These are phyloP conservation scores for Oncorhynchus gorbuscha DNA, from an alignment of 2,113 vertebrate species.

Conservation along the genomic window DNA sequence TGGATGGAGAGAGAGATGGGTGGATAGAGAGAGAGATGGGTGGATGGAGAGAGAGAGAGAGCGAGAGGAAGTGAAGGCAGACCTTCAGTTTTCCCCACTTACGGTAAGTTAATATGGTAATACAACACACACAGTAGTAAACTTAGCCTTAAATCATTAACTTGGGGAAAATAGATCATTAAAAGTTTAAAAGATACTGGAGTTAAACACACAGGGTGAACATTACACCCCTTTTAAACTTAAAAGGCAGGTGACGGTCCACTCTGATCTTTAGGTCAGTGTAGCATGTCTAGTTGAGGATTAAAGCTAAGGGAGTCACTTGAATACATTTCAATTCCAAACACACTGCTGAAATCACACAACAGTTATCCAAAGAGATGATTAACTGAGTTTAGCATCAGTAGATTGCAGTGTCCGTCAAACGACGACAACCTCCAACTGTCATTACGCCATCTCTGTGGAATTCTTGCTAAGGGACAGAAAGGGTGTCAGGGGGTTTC, in stretches of 20 bases:
- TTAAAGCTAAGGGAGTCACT: slow-evolving; percentile 44
- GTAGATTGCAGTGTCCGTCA: not conserved
- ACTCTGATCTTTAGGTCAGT: slow-evolving; percentile 55
- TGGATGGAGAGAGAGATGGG: not conserved
- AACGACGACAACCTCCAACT: slow-evolving; percentile 11
- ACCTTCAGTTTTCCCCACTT: slow-evolving; percentile 9
- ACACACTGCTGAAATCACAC: slow-evolving; percentile 47
- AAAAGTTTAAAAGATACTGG: slow-evolving; percentile 78
- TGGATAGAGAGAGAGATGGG: not conserved
- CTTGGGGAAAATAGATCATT: slow-evolving; percentile 77
- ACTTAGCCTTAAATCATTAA: slow-evolving; percentile 75
- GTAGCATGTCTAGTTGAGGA: slow-evolving; percentile 56
- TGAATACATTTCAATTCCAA: slow-evolving; percentile 71
- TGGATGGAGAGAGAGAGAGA: not conserved
- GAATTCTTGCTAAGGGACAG: slow-evolving; percentile 34
- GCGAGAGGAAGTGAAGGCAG: slow-evolving; percentile 4
- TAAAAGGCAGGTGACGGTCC: slow-evolving; percentile 68
- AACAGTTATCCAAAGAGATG: slow-evolving; percentile 34
- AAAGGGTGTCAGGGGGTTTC: slow-evolving; percentile 1
- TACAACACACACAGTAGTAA: slow-evolving; percentile 71
- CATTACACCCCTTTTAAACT: slow-evolving; percentile 74
- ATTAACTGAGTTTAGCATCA: slow-evolving; percentile 4
- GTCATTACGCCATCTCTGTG: slow-evolving; percentile 36
- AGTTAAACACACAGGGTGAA: slow-evolving; percentile 75
- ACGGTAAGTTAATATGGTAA: slow-evolving; percentile 64